Base-by-base conservation (phyloP, 2,113 vertebrate genomes). In the Panthera tigris region DNA sequence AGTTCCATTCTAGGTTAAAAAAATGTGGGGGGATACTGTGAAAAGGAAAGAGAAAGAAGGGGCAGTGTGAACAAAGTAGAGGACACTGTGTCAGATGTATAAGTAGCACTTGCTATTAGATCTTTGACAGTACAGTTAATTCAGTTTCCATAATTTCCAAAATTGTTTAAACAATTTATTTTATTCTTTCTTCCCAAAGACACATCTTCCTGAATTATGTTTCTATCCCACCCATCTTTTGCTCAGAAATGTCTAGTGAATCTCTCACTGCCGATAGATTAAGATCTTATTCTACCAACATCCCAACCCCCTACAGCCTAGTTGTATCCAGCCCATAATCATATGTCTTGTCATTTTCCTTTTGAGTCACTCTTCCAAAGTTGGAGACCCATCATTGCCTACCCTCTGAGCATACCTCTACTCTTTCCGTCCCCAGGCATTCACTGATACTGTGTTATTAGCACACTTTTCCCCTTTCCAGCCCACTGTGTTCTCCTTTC, bases 111-210 rank as follows among this genome's bases (percentile, higher is more conserved):
- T 52, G 31, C 29, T 65, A 0, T 39, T 36, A 78, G 33, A 12
- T 50, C n/a, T 86, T 41, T 50, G 41, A 71, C 33, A n/a, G 23
- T 68, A 6, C 1, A 33, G 12, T 68, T 79, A 55, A 88, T 73
- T 87, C 36, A 61, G 2, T 79, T 65, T 45, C 45, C 45, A 45
- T 45, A 45, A 45, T 45, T 81, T 83, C 65, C 45, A 39, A 55
- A 36, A 10, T 74, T 33, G 19, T 66, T 52, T 80, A 83, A 86
- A 50, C 33, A 73, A 25, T 45, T 85, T 57, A 79, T 83, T 89
- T 69, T 36, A 82, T 90, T 90, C 65, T 96, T 23, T 90, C n/a
- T 90, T 76, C 55, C 36, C 48, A 87, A 52, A 66, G 84, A 94
- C 18, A 73, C 61, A 68, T 39, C 21, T 41, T 94, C 39, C 66